These are phyloP conservation scores for Microtus ochrogaster DNA, from an alignment of 2,113 vertebrate genomes.

Conservation along the genomic window DNA sequence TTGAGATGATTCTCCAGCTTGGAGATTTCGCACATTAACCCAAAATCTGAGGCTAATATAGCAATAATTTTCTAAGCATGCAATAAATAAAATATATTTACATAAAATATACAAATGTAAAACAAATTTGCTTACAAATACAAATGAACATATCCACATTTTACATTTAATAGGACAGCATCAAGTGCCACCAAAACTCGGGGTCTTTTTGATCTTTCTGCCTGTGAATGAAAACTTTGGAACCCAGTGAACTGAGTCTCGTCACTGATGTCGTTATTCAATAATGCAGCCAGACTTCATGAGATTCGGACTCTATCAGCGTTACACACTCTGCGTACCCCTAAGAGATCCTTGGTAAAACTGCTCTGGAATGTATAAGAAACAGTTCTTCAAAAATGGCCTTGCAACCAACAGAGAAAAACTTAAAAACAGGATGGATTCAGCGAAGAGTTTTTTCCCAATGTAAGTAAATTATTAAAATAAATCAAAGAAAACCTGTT, in stretches of 20 bases:
- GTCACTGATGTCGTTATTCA: conserved; percentile 1
- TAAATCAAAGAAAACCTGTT: conserved; percentile 38
- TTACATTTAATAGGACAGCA: not conserved
- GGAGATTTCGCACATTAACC: not conserved
- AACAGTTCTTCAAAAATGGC: conserved; percentile 16
- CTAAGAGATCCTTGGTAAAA: conserved; percentile 35
- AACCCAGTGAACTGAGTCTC: not conserved
- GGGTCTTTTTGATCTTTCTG: not conserved
- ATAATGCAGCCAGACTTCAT: conserved; percentile 32
- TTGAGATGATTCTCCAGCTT: not conserved
- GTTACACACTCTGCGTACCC: conserved; percentile 8
- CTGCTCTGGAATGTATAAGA: conserved; percentile 35
- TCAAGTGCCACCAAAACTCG: not conserved
- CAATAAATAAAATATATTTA: not conserved
- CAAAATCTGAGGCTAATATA: not conserved
- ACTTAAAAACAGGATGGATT: not conserved
- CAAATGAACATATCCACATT: not conserved
- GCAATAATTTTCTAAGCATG: conserved; percentile 4
- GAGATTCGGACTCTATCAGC: conserved; percentile 20
- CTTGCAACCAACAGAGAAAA: not conserved
- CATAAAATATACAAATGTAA: not conserved
- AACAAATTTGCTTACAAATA: not conserved
- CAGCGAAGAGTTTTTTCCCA: not conserved
- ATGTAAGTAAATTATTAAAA: conserved; percentile 46
- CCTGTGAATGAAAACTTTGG: conserved; percentile 7